Conservation (phyloP, 1,140 invertebrate genomes). For the Heliconius himera region DNA sequence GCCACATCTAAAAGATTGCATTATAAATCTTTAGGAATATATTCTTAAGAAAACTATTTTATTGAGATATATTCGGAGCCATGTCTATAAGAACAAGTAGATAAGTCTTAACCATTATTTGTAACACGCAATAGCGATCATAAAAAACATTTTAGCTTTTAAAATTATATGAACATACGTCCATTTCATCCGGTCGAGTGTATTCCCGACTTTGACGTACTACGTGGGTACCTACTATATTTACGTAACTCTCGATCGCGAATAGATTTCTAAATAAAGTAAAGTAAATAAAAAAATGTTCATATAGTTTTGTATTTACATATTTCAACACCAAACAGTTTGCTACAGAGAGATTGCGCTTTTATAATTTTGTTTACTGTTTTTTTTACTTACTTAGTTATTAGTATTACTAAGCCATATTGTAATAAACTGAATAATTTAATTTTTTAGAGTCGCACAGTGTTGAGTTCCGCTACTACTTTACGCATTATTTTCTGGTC, state of each 20-base stretch:
- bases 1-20: no score
- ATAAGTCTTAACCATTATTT: no score
- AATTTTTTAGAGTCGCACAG: background rate
- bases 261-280: constrained; percentile 68
- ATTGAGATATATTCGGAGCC: background rate
- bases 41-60: no score
- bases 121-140: background rate
- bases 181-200: constrained; percentile 58
- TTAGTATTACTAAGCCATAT: background rate
- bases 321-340: constrained; percentile 52
- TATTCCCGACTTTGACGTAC: constrained; percentile 59
- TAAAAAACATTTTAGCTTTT: constrained; percentile 12
- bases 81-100: no score
- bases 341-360: background rate
- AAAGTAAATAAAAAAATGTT: constrained; percentile 42
- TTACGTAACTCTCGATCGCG: constrained; percentile 53
- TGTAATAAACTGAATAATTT: background rate
- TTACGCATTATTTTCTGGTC: background rate
- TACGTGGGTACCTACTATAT: constrained; percentile 36
- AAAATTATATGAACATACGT: background rate
- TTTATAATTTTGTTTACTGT: background rate
- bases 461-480: background rate
- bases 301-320: constrained; percentile 32
- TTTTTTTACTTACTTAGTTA: background rate
- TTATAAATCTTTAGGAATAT: no score